Evolutionary conservation across 1,140 invertebrate genomes (phyloP), one percentile per base, ranked within the genome.

Genomic region (Delia radicum): DNA sequence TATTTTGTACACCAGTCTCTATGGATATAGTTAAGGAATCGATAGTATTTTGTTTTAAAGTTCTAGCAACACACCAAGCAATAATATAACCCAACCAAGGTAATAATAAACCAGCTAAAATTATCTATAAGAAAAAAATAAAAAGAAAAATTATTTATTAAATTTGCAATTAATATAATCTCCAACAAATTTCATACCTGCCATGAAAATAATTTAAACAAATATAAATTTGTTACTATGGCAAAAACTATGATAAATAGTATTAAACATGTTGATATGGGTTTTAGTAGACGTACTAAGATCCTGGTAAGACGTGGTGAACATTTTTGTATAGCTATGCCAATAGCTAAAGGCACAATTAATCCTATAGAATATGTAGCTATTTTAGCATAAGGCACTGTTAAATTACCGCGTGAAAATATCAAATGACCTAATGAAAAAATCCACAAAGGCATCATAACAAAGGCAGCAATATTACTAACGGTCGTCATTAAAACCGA

Each of bases 1-100:
- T 97, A 87, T 98, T 97, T 87, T 97, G 95, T 67, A 97, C 91
- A 31, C 96, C 96, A 8, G 95, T 96, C 88, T 98, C 96, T 75
- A 97, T 92, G 1, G 93, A 91, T 78, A 98, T 96, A 2, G 96
- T 94, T 2, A 95, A 87, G 15, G 91, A 87, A 81, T 97, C 93
- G 10, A 87, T 80, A 61, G 87, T 80, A 6, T 89, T 83, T 84
- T 94, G 92, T 48, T 88, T 87, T 12, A 90, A 89, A 1, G 92
- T 24, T 28, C 84, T 81, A 0, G 93, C 90, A 1, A 89, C 46
- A 18, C 89, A 12, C 73, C 90, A 92, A 18, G 95, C 96, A 63
- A 92, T 87, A 5, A 91, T 48, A 87, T 96, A 98, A 2, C 96
- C 96, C 15, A 94, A 82, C 91, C 94, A 97, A 0, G 97, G 95